Conservation (phyloP, 2,797 vertebrate genomes). For the Liparis tanakae region DNA sequence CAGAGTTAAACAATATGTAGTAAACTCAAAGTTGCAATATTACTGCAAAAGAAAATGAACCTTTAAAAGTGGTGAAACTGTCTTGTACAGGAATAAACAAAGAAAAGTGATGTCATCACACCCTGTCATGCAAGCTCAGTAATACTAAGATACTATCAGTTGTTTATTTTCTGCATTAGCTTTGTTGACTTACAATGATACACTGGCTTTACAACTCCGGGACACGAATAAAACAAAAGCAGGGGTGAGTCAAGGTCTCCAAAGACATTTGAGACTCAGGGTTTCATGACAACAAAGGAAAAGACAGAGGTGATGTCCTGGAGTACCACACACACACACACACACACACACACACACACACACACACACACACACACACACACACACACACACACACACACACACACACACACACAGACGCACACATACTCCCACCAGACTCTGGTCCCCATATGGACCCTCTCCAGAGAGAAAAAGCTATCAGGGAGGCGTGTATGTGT, state of each 20-base stretch:
- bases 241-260: background rate
- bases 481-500: conserved; percentile 69
- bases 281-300: conserved; percentile 65
- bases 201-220: background rate
- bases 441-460: conserved; percentile 77
- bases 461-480: conserved; percentile 81
- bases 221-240: background rate
- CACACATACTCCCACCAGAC: conserved; percentile 42
- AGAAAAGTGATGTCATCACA: background rate
- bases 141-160: background rate
- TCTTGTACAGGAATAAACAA: background rate
- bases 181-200: conserved; percentile 14
- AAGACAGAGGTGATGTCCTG: conserved; percentile 56
- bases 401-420: conserved; percentile 17
- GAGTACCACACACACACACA: conserved; percentile 7
- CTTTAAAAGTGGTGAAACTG: background rate
- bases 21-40: background rate
- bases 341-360: conserved; percentile 12
- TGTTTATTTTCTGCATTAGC: background rate
- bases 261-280: conserved; percentile 6
- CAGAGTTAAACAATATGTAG: background rate
- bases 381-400: conserved; percentile 20
- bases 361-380: conserved; percentile 19
- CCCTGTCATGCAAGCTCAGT: background rate
- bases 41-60: background rate